Evolutionary conservation across 2,113 vertebrate species (phyloP), one percentile per base, ranked within the genome.

Genomic region (Eudyptes chrysolophus): DNA sequence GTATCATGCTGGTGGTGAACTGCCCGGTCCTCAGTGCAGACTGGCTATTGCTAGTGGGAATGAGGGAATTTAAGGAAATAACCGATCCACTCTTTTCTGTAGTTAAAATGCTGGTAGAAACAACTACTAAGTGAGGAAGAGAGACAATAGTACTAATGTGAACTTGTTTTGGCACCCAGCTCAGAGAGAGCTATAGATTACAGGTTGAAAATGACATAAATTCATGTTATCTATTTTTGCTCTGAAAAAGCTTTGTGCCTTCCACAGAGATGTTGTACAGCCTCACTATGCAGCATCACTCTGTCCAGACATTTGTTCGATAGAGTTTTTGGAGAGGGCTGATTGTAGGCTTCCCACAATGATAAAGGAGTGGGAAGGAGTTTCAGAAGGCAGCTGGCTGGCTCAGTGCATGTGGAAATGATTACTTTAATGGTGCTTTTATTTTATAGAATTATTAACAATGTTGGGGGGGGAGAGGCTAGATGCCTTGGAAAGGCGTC

Each of bases 381-480:
- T 92, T 95, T 91, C 74, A 87, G 70, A 91, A 97, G 61, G 89
- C 91, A 95, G 72, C 69, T 95, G 92, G 48, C 81, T 93, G 94
- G 44, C 49, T 94, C 57, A 61, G 48, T 79, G 62, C 89, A 96
- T 85, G 66, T 96, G 96, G 95, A 95, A 97, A 85, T 87, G 70
- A 95, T 97, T 96, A 97, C 54, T 92, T 93, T 95, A 97, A 97
- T 92, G 87, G 61, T 92, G 54, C 52, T 94, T 94, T 95, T 96
- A 94, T 96, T 95, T 97, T 92, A 96, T 80, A 76, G 87, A 89
- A 93, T 94, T 97, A 97, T 97, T 97, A 96, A 94, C 27, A 3
- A 69, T 76, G 80, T 44, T 60, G 74, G n/a, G 87, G 78, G 38
- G 36, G 78, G 42, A 52, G 5, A 79, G 13, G 52, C 52, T 91